Base-by-base conservation (phyloP, 2,888 invertebrate genomes). In the Acronicta leporina region DNA sequence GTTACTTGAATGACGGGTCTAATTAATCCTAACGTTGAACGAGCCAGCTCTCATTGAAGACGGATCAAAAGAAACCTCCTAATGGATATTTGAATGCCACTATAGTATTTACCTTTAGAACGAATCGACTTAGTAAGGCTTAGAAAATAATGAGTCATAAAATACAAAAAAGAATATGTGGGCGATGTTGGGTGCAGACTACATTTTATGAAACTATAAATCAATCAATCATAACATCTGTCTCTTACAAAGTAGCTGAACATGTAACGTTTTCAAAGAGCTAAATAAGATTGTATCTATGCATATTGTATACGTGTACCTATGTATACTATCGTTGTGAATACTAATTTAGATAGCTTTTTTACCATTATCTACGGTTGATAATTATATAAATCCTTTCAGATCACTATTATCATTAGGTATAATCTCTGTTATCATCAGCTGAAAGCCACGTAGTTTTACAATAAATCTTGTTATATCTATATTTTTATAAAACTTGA, bases 31-130 rank as follows among this genome's bases (percentile, higher is more conserved):
- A 75, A 82, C 83, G 86, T 86, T 87, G 87, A 89, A 87, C 81
- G 77, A 80, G 79, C 79, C 75, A 80, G 78, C 80, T 75, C 81
- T 88, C 87, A 87, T 86, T 88, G 87, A 86, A 81, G 80, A 57
- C 73, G 84, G 85, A 90, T 92, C 89, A 90, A 92, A 94, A 92
- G 90, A 92, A 90, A 88, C 86, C 87, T 87, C 77, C 84, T 92
- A 92, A 93, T 93, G 92, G 86, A 87, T 89, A 92, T 92, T 92
- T 92, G 92, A 93, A 92, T 90, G 80, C 87, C 73, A 73, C 79
- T 70, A 86, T 85, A 86, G 85, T 86, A 85, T 86, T 86, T 87
- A 84, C 85, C 84, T 87, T 82, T 73, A 70, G 67, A 78, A 69
- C 50, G 65, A 63, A 75, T 74, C 59, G 70, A 73, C 71, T 69